A percentile compares a stretch with the other conserved stretches of the same genome.
Evolutionary conservation across 1,140 invertebrate species (phyloP).

Genomic region (Brachystomella parvula): DNA sequence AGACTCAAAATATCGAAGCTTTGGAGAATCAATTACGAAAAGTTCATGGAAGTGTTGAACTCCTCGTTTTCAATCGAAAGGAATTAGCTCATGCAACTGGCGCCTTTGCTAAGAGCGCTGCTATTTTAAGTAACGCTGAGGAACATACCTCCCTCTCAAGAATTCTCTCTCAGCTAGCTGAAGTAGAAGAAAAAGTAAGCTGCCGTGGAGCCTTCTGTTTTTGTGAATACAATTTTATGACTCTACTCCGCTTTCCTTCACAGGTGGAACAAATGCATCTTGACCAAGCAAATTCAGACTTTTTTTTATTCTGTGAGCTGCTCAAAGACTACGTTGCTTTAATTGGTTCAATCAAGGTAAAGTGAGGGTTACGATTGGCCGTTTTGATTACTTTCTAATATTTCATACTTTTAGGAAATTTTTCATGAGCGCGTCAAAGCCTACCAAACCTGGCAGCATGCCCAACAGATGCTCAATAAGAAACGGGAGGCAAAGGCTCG

Average conservation of each 20-base stretch:
- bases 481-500: slow-evolving; percentile 90
- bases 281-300: slow-evolving; percentile 91
- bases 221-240: slow-evolving; percentile 21
- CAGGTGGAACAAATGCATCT: slow-evolving; percentile 75
- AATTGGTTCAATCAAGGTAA: slow-evolving; percentile 80
- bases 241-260: no score
- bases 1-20: slow-evolving; percentile 81
- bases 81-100: slow-evolving; percentile 75
- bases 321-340: slow-evolving; percentile 92
- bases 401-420: slow-evolving; percentile 60
- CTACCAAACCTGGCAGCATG: slow-evolving; percentile 96
- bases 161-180: slow-evolving; percentile 84
- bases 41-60: slow-evolving; percentile 78
- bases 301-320: slow-evolving; percentile 84
- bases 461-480: slow-evolving; percentile 86
- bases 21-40: slow-evolving; percentile 82
- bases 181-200: slow-evolving; percentile 72
- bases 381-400: not conserved
- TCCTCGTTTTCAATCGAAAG: slow-evolving; percentile 73
- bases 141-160: slow-evolving; percentile 87
- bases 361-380: not conserved
- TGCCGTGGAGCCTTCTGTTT: not conserved
- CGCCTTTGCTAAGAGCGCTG: slow-evolving; percentile 74
- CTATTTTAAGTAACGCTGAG: slow-evolving; percentile 88
- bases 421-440: slow-evolving; percentile 96